phyloP scores from a whole-genome alignment of 1,140 invertebrate species.

The Scylla paramamosain region DNA sequence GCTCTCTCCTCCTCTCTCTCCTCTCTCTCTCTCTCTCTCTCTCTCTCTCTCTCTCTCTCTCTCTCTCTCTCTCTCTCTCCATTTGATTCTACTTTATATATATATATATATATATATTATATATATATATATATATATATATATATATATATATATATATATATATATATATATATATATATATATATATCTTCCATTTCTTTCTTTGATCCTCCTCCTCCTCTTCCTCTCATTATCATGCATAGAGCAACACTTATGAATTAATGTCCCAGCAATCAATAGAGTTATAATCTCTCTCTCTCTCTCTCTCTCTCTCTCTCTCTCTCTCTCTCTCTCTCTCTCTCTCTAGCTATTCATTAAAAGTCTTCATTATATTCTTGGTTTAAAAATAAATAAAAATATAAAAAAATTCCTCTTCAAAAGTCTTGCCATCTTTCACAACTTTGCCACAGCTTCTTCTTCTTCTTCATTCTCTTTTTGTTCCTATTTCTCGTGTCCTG shows the following conservation, averaged over 20 bases:
- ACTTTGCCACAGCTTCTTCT: background rate
- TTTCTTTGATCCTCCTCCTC: background rate
- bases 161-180: too few species aligned
- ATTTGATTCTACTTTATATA: background rate
- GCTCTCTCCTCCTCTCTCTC: background rate
- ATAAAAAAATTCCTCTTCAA: background rate
- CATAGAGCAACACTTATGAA: too few species aligned
- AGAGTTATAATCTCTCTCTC: too few species aligned
- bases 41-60: background rate
- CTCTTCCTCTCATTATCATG: background rate
- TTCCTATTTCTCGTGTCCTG: background rate
- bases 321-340: background rate
- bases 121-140: background rate
- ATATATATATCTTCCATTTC: background rate
- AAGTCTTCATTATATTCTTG: background rate
- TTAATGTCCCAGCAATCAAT: too few species aligned
- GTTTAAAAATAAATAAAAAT: background rate
- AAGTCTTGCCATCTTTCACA: background rate
- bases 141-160: background rate
- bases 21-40: background rate
- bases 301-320: too few species aligned
- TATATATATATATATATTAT: too few species aligned
- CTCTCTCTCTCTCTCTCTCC: background rate
- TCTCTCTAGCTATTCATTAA: background rate
- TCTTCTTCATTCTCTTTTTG: background rate